Percentiles rank a stretch among this genome's conserved stretches.
These are phyloP conservation scores for Dendropsophus ebraccatus DNA, from an alignment of 2,113 vertebrate species.

Conservation along the genomic window DNA sequence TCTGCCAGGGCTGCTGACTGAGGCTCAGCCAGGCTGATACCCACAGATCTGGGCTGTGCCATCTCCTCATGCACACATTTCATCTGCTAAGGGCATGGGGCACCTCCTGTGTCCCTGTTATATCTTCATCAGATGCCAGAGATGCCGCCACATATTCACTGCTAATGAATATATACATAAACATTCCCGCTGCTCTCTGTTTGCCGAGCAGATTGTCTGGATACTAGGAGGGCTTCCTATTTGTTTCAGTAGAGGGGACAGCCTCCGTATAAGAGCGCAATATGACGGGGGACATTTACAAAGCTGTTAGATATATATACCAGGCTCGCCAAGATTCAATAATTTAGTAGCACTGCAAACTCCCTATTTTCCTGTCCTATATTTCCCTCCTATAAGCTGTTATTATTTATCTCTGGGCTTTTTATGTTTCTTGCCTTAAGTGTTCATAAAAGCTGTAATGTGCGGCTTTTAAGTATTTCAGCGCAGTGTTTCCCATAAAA, in stretches of 20 bases:
- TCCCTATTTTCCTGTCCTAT: neutral
- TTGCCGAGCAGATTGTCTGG: neutral
- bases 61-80: slow-evolving; percentile 41
- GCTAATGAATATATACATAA: slow-evolving; percentile 34
- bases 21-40: slow-evolving; percentile 44
- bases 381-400: neutral
- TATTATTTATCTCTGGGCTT: neutral
- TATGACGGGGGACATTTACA: neutral
- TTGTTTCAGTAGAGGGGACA: neutral
- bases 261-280: neutral
- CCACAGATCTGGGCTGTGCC: slow-evolving; percentile 40
- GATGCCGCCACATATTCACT: slow-evolving; percentile 14
- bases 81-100: slow-evolving; percentile 47
- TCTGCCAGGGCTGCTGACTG: slow-evolving; percentile 44
- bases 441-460: neutral
- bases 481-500: neutral
- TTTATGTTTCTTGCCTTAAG: neutral
- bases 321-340: neutral
- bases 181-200: neutral
- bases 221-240: neutral
- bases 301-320: neutral
- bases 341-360: neutral
- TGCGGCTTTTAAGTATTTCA: neutral
- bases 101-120: slow-evolving; percentile 35
- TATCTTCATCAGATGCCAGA: slow-evolving; percentile 35